phyloP scores from a whole-genome alignment of 2,113 vertebrate genomes.

The Arvicanthis niloticus region DNA sequence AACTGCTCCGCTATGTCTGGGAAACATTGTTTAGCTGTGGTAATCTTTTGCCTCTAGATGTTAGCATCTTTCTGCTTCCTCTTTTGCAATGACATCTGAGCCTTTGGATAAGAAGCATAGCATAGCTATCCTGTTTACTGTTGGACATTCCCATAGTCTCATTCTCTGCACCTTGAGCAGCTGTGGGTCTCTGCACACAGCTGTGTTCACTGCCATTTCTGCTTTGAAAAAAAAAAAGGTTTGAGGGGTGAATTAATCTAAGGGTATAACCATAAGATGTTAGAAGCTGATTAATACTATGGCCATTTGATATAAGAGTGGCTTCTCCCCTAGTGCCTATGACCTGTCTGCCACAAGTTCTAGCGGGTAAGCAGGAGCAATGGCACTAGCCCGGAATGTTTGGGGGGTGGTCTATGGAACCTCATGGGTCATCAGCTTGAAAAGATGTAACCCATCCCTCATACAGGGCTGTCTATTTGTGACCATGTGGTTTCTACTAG shows the following conservation, averaged over 20 bases:
- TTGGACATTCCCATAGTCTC: not conserved
- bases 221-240: too few species aligned
- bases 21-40: not conserved
- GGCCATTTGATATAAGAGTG: not conserved
- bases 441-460: not conserved
- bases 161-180: not conserved
- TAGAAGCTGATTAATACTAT: not conserved
- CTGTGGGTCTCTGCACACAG: not conserved
- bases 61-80: not conserved
- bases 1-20: not conserved
- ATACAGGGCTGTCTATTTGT: not conserved
- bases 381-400: not conserved
- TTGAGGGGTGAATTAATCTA: not conserved
- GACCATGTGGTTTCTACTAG: not conserved
- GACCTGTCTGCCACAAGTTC: not conserved
- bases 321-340: not conserved
- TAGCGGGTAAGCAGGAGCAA: not conserved
- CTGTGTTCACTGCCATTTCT: not conserved
- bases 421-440: not conserved
- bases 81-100: not conserved
- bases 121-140: not conserved
- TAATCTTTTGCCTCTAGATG: not conserved
- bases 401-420: too few species aligned
- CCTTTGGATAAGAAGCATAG: not conserved
- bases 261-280: not conserved